Base-by-base conservation (phyloP, 2,797 vertebrate species). In the Pyrocephalus nanus region DNA sequence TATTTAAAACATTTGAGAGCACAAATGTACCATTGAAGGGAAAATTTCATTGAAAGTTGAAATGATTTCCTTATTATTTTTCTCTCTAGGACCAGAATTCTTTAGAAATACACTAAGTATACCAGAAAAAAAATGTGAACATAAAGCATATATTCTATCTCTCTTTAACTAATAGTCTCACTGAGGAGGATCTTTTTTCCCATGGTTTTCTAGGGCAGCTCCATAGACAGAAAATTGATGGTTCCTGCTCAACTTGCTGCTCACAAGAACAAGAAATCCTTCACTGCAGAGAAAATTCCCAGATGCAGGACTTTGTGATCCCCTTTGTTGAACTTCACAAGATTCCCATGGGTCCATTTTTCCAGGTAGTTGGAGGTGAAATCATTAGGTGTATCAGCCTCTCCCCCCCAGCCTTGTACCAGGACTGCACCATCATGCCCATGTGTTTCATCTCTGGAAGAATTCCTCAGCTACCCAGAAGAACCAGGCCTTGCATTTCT, bases 341-440 rank as follows among this genome's bases (percentile, higher is more conserved):
- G 11, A 38, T 74, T 60, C 29, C 6, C 2, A 0, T 12, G 11
- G 14, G 6, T 32, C 8, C 15, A 40, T 55, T 94, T 70, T 45
- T 62, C 25, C 12, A 51, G 23, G 10, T 15, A 74, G 27, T 23
- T 18, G 11, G 3, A 48, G 3, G 32, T 2, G 1, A 4, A 74
- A 17, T 7, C 1, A 20, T 58, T 21, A 38, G 1, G 0, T 64
- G 3, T 29, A 50, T 40, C 30, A 57, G 22, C 7, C 34, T 8
- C 13, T 71, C 16, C 34, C 60, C 60, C 8, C 9, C 7, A 23
- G 21, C n/a, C 10, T 58, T 51, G 12, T n/a, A 4, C 30, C 22
- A 75, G 7, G 10, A 7, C 20, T 23, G 11, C 8, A 43, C 3
- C 23, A 22, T 43, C 16, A 27, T 30, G 27, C 6, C 34, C 55